Base-by-base conservation (phyloP, 2,888 invertebrate genomes). In the Tribolium freemani region DNA sequence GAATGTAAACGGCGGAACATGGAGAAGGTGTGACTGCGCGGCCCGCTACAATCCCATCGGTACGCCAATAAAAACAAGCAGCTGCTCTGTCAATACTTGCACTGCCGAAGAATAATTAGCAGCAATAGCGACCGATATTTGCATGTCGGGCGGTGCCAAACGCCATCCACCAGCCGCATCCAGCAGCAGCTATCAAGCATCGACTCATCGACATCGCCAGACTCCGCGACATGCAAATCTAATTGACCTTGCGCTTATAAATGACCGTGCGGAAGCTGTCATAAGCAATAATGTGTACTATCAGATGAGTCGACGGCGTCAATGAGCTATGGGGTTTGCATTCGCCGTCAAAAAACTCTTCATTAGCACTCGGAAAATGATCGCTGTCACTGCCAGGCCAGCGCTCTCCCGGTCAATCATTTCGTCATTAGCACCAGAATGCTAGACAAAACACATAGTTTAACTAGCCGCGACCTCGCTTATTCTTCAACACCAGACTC, bases 361-460 rank as follows among this genome's bases (percentile, higher is more conserved):
- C 86, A 86, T 86, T 86, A 86, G 83, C 85, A 86, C 85, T 84
- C 83, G 84, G 83, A 84, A 86, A 86, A 86, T 85, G 86, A 86
- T 85, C 78, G 85, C 86, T 86, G 86, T 85, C 85, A 83, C 79
- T 77, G 79, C 78, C 86, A 86, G 84, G 76, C 76, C 78, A 76
- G 76, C 81, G 78, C 81, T 80, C 78, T 80, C 79, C 78, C 84
- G 83, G 84, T 84, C 85, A 84, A 85, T 85, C 85, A 85, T 84
- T 84, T 77, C 80, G 79, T 84, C 84, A 84, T 85, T 84, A 82
- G 76, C 80, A 75, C 75, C 77, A 76, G 76, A 76, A 77, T 68
- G 72, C 75, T 75, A 79, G 78, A 80, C 80, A 81, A 81, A 81
- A 80, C 81, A 81, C 70, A 78, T 75, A 77, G 77, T 80, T 80